Evolutionary conservation across 2,888 invertebrate species (phyloP), one percentile per base, ranked within the genome.

Genomic region (Bruchidius siliquastri): DNA sequence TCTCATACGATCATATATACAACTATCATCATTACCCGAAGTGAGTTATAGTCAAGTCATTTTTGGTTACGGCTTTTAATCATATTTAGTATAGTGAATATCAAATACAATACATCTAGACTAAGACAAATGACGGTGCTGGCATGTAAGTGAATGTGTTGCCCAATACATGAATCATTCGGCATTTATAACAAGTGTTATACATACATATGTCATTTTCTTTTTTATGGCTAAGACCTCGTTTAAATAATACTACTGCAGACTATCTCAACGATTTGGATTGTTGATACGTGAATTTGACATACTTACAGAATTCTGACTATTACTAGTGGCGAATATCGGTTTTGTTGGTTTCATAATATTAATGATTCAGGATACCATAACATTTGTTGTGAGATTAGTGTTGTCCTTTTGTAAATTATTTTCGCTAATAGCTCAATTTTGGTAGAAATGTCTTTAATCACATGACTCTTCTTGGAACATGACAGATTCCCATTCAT

Each of bases 91-190:
- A 49, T 49, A 49, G 8, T 1, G 18, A 49, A 49, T 3, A 49
- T 49, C 49, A 49, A 18, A 49, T 13, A 49, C 18, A 13, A 49
- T 49, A 49, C 49, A 49, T 49, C 49, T 81, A 80, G 80, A 80
- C 77, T 80, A 75, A 81, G 82, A 83, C 83, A 84, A n/a, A 82
- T 81, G 80, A 82, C 83, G 81, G 85, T 85, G 85, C 84, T 82
- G 80, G 84, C 83, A 83, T 83, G 84, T 83, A 80, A 82, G 81
- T 82, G 83, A 82, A 76, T 78, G 79, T 79, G 78, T 72, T 20
- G 69, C 78, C 75, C 49, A 49, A 74, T 73, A 76, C 78, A 79
- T 79, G 18, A 4, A 49, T 49, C 49, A 49, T 49, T 49, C 18
- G 49, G 49, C 49, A 49, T 18, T 49, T 49, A 49, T 18, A 49